A percentile compares a stretch with the other conserved stretches of the same genome.
Conservation (phyloP, 2,797 vertebrate genomes). For the Eupleurogrammus muticus region DNA sequence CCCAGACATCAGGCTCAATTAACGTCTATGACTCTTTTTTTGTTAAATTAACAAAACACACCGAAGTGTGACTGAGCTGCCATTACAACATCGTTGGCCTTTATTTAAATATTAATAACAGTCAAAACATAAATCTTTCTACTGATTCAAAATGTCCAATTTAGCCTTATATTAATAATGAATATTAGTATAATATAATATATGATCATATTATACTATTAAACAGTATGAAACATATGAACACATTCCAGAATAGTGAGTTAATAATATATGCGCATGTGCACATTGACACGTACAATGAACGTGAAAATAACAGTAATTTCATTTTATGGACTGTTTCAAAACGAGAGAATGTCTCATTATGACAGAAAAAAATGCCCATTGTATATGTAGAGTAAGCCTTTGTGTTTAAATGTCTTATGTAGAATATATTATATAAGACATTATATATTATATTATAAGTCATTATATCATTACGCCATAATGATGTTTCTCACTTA, state of each 20-base stretch:
- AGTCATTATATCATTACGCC: too few species aligned
- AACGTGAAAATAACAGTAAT: background rate
- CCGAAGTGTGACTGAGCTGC: background rate
- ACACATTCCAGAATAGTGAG: background rate
- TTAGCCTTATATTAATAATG: background rate
- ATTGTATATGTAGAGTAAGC: background rate
- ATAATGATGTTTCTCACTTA: too few species aligned
- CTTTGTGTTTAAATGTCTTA: background rate
- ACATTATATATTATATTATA: too few species aligned
- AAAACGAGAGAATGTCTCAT: background rate
- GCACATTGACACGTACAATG: background rate
- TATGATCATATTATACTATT: too few species aligned
- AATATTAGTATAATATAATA: too few species aligned
- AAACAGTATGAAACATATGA: too few species aligned
- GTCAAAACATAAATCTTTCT: background rate
- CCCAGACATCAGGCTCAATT: background rate
- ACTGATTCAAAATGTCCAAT: background rate
- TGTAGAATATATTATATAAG: too few species aligned
- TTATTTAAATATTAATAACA: background rate
- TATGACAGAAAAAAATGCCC: background rate
- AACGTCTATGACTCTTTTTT: background rate
- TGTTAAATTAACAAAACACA: background rate
- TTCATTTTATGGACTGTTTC: background rate
- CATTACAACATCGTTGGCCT: background rate
- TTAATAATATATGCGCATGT: background rate